Conservation (phyloP, 2,797 vertebrate genomes). For the Streptopelia turtur region DNA sequence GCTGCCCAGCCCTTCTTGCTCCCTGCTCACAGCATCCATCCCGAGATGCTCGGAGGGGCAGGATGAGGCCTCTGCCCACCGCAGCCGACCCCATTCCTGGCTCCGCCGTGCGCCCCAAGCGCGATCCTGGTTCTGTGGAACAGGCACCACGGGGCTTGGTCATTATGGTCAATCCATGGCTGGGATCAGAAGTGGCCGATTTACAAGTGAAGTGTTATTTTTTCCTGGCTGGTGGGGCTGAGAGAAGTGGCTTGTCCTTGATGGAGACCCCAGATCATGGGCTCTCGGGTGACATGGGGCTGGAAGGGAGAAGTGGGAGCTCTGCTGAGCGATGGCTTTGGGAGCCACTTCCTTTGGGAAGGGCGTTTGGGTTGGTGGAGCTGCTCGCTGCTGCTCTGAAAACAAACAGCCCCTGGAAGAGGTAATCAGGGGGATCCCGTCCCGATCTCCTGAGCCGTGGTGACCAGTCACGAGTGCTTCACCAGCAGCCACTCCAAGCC, state of each 20-base stretch:
- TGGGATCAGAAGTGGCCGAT: not conserved
- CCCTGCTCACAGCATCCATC: rapidly evolving
- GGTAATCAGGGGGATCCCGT: conserved; percentile 43
- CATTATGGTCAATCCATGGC: rapidly evolving
- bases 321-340: not conserved
- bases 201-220: not conserved
- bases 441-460: conserved; percentile 18
- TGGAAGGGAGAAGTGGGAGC: not conserved
- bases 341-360: not conserved
- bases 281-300: rapidly evolving
- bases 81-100: not conserved
- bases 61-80: not conserved
- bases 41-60: not conserved
- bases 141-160: rapidly evolving
- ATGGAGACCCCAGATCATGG: not conserved
- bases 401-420: not conserved
- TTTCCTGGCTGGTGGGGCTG: not conserved
- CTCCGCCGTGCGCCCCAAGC: rapidly evolving
- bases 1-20: not conserved
- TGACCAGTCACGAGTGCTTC: not conserved
- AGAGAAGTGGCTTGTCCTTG: not conserved
- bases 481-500: conserved; percentile 45
- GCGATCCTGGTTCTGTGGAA: not conserved
- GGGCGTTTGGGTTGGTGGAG: not conserved
- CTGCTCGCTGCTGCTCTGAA: not conserved